A percentile compares a stretch with the other conserved stretches of the same genome.
Conservation (phyloP, 2,797 vertebrate genomes). For the Apogon talboti region DNA sequence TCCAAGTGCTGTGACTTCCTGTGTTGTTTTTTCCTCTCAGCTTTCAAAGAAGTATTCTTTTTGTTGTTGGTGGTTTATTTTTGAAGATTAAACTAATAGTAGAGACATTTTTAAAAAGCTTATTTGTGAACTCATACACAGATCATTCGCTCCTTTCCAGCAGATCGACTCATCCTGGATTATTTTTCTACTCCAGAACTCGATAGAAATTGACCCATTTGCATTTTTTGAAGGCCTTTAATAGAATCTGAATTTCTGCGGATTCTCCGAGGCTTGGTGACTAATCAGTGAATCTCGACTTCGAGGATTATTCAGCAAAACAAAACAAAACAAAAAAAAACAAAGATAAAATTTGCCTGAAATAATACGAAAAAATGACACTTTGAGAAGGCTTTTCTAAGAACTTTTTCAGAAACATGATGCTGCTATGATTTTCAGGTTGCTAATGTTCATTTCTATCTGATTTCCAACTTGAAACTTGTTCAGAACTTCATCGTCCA, state of each 20-base stretch:
- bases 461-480: conserved; percentile 49
- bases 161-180: conserved; percentile 42
- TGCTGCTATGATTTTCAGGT: conserved; percentile 71
- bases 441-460: conserved; percentile 51
- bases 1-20: conserved; percentile 93
- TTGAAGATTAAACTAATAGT: conserved; percentile 53
- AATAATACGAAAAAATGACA: not conserved
- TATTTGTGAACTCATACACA: conserved; percentile 48
- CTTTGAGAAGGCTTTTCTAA: conserved; percentile 30
- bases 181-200: conserved; percentile 72
- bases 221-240: conserved; percentile 47
- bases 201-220: conserved; percentile 28
- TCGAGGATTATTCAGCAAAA: conserved; percentile 19
- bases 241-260: conserved; percentile 4
- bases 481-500: conserved; percentile 42
- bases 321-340: conserved; percentile 13
- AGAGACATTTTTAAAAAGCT: conserved; percentile 52
- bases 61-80: conserved; percentile 50
- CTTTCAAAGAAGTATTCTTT: conserved; percentile 39
- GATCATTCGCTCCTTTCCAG: conserved; percentile 8
- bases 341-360: conserved; percentile 3
- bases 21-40: conserved; percentile 17
- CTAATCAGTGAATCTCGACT: not conserved
- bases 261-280: conserved; percentile 23
- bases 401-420: conserved; percentile 27